phyloP scores from a whole-genome alignment of 2,113 vertebrate genomes.

The Datnioides undecimradiatus region DNA sequence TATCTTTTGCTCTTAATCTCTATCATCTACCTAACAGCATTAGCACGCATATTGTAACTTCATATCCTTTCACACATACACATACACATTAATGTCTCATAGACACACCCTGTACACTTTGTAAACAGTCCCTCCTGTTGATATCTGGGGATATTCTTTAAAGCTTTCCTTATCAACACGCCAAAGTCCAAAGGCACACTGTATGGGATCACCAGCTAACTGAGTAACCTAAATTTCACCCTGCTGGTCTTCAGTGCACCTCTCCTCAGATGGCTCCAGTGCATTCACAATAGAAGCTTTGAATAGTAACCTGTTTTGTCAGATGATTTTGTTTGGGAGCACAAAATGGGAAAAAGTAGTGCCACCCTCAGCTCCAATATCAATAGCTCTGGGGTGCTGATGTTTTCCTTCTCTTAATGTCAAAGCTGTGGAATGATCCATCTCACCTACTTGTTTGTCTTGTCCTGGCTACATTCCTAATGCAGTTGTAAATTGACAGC shows the following conservation, averaged over 20 bases:
- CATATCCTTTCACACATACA: background rate
- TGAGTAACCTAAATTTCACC: constrained; percentile 12
- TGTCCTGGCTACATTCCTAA: constrained; percentile 41
- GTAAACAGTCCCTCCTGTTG: constrained; percentile 19
- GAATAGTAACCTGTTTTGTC: background rate
- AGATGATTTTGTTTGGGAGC: background rate
- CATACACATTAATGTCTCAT: background rate
- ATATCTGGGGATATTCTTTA: constrained; percentile 30
- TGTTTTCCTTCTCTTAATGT: constrained; percentile 15
- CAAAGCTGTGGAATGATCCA: constrained; percentile 1
- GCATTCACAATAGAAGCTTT: background rate
- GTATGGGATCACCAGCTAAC: background rate
- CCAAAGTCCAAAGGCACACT: constrained; percentile 51
- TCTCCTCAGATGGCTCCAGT: background rate
- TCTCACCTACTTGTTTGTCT: constrained; percentile 31
- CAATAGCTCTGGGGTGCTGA: background rate
- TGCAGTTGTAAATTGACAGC: constrained; percentile 45
- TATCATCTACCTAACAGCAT: background rate
- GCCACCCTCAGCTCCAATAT: background rate
- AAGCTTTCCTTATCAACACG: constrained; percentile 34
- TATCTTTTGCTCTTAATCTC: constrained; percentile 2
- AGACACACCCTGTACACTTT: constrained; percentile 26
- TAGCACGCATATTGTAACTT: background rate
- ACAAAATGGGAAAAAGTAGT: background rate
- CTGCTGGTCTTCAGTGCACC: background rate